phyloP scores from a whole-genome alignment of 92 coral and sea anemone genomes.

The Paramuricea clavata region DNA sequence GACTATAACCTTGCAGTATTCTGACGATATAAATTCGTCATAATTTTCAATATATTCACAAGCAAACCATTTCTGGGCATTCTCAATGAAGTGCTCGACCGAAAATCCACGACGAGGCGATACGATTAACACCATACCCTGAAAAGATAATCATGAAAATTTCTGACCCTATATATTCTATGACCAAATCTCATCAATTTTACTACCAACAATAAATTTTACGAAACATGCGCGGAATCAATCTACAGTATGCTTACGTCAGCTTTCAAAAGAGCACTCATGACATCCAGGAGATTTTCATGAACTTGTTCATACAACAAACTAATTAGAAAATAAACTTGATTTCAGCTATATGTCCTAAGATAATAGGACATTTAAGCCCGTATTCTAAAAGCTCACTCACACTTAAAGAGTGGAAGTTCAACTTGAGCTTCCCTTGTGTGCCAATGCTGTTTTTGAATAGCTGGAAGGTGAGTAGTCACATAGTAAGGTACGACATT shows the following conservation, averaged over 20 bases:
- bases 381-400: too few relatives aligned
- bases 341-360: too few relatives aligned
- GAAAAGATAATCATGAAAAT: neutral
- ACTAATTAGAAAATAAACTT: constrained; percentile 1
- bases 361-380: too few relatives aligned
- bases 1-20: neutral
- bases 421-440: too few relatives aligned
- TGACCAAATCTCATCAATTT: too few relatives aligned
- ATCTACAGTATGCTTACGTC: neutral
- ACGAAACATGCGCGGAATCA: too few relatives aligned
- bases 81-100: neutral
- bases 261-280: neutral
- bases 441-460: too few relatives aligned
- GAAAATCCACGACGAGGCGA: constrained; percentile 12
- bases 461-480: too few relatives aligned
- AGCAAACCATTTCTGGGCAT: neutral
- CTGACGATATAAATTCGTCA: constrained; percentile 8
- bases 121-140: neutral
- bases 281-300: neutral
- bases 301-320: constrained; percentile 6
- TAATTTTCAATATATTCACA: constrained; percentile 17
- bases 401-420: too few relatives aligned
- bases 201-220: too few relatives aligned
- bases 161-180: too few relatives aligned
- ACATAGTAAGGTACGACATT: too few relatives aligned